These are phyloP conservation scores for Pyrgilauda ruficollis DNA, from an alignment of 2,113 vertebrate genomes.

Conservation along the genomic window DNA sequence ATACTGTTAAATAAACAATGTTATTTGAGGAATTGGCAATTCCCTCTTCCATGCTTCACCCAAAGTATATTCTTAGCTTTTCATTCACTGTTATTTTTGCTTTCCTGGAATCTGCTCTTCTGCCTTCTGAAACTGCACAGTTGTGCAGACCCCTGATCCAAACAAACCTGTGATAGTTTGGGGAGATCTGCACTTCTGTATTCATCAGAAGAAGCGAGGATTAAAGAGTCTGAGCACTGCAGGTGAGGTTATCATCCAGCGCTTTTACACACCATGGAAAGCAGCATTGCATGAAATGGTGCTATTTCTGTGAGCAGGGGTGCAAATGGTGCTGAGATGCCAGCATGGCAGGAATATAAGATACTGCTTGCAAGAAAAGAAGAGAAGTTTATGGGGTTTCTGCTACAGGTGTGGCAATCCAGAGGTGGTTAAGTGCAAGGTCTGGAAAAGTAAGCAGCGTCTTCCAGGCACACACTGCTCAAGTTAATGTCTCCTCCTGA, in stretches of 20 bases:
- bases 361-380: not conserved
- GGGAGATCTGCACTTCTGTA: not conserved
- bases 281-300: not conserved
- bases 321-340: not conserved
- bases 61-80: not conserved
- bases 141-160: not conserved
- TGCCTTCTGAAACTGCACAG: not conserved
- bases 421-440: not conserved
- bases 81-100: not conserved
- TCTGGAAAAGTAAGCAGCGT: slow-evolving; percentile 18
- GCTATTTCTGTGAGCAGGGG: not conserved
- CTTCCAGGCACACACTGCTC: not conserved
- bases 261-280: not conserved
- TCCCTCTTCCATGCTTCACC: not conserved
- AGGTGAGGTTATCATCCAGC: not conserved
- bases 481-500: not conserved
- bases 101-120: not conserved
- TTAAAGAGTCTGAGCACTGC: not conserved
- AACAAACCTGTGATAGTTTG: not conserved
- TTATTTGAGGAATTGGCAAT: not conserved
- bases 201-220: not conserved
- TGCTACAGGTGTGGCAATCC: not conserved
- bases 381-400: not conserved
- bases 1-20: slow-evolving; percentile 15
- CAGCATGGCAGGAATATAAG: not conserved